Conservation (phyloP, 2,888 invertebrate species). For the Tridacna gigas region DNA sequence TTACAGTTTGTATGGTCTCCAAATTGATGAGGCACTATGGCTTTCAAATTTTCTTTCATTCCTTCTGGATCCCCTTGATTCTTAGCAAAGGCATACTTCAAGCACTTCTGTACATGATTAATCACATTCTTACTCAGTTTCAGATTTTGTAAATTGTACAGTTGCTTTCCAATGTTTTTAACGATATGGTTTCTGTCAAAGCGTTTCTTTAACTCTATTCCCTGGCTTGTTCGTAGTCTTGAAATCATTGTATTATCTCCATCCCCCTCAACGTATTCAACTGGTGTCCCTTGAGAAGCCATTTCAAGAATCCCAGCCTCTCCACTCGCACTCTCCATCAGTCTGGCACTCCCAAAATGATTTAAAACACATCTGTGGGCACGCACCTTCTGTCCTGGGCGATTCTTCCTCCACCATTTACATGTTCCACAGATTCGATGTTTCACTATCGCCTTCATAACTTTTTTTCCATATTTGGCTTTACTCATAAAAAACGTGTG, state of each 20-base stretch:
- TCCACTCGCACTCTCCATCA: slow-evolving; percentile 35
- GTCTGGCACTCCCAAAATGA: slow-evolving; percentile 27
- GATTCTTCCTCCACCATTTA: slow-evolving; percentile 16
- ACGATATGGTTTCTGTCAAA: slow-evolving; percentile 41
- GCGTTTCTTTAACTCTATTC: slow-evolving; percentile 38
- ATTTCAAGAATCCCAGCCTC: slow-evolving; percentile 5
- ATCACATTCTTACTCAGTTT: slow-evolving; percentile 42
- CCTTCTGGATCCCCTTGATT: slow-evolving; percentile 43
- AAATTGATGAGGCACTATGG: slow-evolving; percentile 57
- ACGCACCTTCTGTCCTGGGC: neutral
- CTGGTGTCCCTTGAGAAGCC: slow-evolving; percentile 6
- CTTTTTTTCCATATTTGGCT: too few relatives aligned
- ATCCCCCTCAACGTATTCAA: slow-evolving; percentile 31
- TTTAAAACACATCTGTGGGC: slow-evolving; percentile 42
- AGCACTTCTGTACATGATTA: slow-evolving; percentile 41
- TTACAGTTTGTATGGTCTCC: slow-evolving; percentile 49
- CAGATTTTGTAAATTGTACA: slow-evolving; percentile 11
- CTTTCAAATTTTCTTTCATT: slow-evolving; percentile 39
- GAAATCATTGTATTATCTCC: slow-evolving; percentile 36
- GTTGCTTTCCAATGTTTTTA: slow-evolving; percentile 18
- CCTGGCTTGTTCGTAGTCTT: slow-evolving; percentile 11
- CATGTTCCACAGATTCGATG: slow-evolving; percentile 31
- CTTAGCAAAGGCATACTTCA: slow-evolving; percentile 48
- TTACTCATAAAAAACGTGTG: slow-evolving; percentile 18
- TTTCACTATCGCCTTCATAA: slow-evolving; percentile 6